Base-by-base conservation (phyloP, 2,113 vertebrate genomes). In the Mixornis gularis region DNA sequence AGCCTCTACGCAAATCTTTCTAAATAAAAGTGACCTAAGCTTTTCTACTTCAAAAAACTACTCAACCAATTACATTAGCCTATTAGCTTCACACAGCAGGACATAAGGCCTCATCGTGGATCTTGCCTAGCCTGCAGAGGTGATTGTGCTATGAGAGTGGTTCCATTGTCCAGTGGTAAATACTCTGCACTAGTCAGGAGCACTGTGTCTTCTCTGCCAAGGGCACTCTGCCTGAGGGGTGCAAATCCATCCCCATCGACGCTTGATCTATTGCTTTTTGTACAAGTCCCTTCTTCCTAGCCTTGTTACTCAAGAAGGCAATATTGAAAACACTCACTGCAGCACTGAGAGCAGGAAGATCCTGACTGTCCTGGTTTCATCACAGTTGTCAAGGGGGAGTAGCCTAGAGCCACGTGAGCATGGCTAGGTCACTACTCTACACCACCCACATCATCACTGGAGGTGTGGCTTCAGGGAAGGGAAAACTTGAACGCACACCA, bases 381-480 rank as follows among this genome's bases (percentile, higher is more conserved):
- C 0, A 0, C 59, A 32, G 9, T 1, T 40, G 8, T 16, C 58
- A 41, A 19, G 3, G 7, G 4, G 19, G 9, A n/a, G 29, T 22
- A 40, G 51, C 41, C 69, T 7, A 19, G 34, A 56, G 59, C 8
- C 81, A 25, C 0, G 0, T 2, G 41, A 55, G 34, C 2, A 1
- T 73, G 81, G 34, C 43, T 40, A 25, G 29, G 34, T 48, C 41
- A n/a, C 69, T 56, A 0, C 40, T 8, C 43, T 20, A 4, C 6
- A 14, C 11, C 43, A 48, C 9, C 29, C 49, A 40, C 68, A 63
- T 6, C 58, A 8, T 9, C 6, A 9, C 81, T 17, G 30, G 12
- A 48, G 19, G 2, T 15, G 1, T 24, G 34, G 24, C 41, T 40
- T 34, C 18, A 3, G 43, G 13, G 30, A 41, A 49, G 34, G 16